Evolutionary conservation across 2,797 vertebrate genomes (phyloP).

Genomic region (Pangasius mekongensis): DNA sequence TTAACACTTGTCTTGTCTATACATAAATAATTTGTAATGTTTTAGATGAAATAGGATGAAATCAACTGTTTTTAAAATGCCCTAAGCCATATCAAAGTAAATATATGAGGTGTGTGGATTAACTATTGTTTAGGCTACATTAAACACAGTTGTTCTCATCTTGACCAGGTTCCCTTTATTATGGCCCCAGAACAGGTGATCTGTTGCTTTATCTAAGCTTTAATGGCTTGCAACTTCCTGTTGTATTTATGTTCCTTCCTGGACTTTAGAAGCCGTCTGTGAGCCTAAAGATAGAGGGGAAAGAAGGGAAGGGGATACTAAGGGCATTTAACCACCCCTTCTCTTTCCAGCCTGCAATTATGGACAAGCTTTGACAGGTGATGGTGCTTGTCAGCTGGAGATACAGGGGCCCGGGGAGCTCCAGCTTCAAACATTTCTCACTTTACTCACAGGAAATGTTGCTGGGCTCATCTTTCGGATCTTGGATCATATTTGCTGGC

Average conservation of each 20-base stretch:
- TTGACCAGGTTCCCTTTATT: conserved; percentile 11
- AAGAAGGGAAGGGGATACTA: conserved; percentile 23
- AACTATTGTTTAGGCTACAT: neutral
- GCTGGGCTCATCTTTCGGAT: conserved; percentile 81
- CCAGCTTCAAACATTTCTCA: conserved; percentile 87
- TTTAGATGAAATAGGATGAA: neutral
- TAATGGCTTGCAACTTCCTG: neutral
- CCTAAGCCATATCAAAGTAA: neutral
- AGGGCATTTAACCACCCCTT: conserved; percentile 40
- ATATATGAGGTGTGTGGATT: neutral
- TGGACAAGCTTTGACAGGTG: conserved; percentile 88
- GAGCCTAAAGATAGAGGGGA: conserved; percentile 25
- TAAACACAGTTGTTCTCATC: conserved; percentile 1
- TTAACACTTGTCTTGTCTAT: neutral
- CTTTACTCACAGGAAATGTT: conserved; percentile 87
- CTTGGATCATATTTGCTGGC: conserved; percentile 82
- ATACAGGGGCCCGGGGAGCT: conserved; percentile 61
- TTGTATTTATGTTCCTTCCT: neutral
- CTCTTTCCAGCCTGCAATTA: conserved; percentile 78
- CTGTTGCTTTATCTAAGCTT: neutral
- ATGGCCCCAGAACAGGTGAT: neutral
- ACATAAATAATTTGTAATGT: neutral
- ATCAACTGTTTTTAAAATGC: neutral
- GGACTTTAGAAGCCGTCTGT: neutral
- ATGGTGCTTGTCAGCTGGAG: conserved; percentile 92